These are phyloP conservation scores for Catostylus mosaicus DNA, from an alignment of 30 jellyfish, hydroid and myxozoan species.

Conservation along the genomic window DNA sequence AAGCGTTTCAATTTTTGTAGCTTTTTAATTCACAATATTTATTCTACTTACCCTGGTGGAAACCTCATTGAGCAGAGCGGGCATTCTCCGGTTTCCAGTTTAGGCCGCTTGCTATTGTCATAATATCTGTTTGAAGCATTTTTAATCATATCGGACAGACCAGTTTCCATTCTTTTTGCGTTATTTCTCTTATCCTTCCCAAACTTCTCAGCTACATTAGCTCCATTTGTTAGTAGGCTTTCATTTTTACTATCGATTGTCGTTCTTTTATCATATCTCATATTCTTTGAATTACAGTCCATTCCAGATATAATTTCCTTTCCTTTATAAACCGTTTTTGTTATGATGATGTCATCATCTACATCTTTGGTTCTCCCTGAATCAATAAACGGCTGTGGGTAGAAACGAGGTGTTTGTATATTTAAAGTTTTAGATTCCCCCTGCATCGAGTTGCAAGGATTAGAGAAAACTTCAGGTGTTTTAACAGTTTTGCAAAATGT, in stretches of 20 bases:
- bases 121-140: not conserved
- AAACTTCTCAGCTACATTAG: no score
- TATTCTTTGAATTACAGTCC: not conserved
- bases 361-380: not conserved
- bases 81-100: not conserved
- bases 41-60: constrained; percentile 34
- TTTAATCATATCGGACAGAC: not conserved
- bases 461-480: no score
- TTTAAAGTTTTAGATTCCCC: no score
- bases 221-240: not conserved
- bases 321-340: constrained; percentile 10
- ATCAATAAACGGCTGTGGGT: not conserved
- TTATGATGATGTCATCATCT: constrained; percentile 5
- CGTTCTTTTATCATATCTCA: not conserved
- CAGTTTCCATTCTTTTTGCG: not conserved
- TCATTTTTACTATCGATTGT: not conserved
- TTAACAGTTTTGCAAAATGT: no score
- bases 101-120: not conserved
- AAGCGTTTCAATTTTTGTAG: no score
- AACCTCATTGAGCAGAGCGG: constrained; percentile 43
- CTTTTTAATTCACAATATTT: no score
- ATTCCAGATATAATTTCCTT: not conserved
- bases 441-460: no score
- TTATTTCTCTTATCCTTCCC: not conserved
- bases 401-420: not conserved